Evolutionary conservation across 1,140 invertebrate genomes (phyloP).

Genomic region (Zelostemma sp.): DNA sequence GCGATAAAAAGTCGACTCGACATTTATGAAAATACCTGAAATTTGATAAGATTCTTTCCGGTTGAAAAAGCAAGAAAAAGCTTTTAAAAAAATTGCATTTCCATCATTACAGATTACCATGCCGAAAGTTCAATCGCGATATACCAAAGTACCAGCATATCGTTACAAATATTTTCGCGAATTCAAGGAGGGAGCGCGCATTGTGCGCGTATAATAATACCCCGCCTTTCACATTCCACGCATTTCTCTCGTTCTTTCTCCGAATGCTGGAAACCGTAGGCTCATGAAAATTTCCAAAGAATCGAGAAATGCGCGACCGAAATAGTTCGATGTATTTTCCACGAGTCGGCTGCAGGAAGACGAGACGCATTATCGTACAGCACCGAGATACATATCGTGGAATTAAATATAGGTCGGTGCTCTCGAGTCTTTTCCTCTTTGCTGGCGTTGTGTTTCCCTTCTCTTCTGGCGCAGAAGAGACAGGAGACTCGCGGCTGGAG

Average conservation of each 20-base stretch:
- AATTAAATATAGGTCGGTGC: conserved; percentile 12
- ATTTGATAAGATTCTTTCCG: too few relatives aligned
- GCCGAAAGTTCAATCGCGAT: not conserved
- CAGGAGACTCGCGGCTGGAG: not conserved
- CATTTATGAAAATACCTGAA: too few relatives aligned
- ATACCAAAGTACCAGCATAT: not conserved
- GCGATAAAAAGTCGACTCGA: too few relatives aligned
- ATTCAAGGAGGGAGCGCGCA: not conserved
- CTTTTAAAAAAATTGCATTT: not conserved
- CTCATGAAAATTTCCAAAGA: not conserved
- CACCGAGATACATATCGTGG: conserved; percentile 5
- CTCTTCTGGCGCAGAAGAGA: conserved; percentile 1
- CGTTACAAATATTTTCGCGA: not conserved
- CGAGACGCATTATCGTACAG: too few relatives aligned
- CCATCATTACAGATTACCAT: too few relatives aligned
- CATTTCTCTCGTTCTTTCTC: not conserved
- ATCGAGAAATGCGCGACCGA: not conserved
- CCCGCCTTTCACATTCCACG: conserved; percentile 6
- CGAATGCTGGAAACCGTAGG: not conserved
- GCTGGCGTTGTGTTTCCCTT: not conserved
- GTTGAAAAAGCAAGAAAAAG: not conserved
- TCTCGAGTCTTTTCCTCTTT: not conserved
- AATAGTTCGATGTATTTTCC: not conserved
- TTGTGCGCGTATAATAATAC: conserved; percentile 1
- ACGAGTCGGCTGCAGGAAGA: too few relatives aligned